Evolutionary conservation across 2,888 invertebrate genomes (phyloP).

Genomic region (Neoascia interrupta): DNA sequence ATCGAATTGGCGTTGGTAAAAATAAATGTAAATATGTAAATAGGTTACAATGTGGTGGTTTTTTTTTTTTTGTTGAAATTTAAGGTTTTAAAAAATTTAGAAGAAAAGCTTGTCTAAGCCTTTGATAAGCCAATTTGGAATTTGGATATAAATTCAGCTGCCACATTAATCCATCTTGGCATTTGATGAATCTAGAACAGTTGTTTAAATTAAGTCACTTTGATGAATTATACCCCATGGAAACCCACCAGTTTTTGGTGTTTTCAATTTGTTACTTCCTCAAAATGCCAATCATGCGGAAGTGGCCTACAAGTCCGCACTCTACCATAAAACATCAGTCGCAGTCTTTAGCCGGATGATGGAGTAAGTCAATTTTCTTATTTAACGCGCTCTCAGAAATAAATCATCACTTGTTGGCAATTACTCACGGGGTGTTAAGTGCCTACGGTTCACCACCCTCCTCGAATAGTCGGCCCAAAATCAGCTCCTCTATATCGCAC

Average conservation of each 20-base stretch:
- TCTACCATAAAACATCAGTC: background rate
- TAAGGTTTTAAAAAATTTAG: too few relatives aligned
- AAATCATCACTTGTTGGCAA: constrained; percentile 67
- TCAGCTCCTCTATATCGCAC: constrained; percentile 37
- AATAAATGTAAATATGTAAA: too few relatives aligned
- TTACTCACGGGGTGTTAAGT: constrained; percentile 63
- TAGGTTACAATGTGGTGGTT: too few relatives aligned
- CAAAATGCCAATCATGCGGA: constrained; percentile 47
- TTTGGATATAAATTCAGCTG: too few relatives aligned
- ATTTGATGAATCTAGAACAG: constrained; percentile 14
- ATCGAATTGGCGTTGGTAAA: too few relatives aligned
- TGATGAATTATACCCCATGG: constrained; percentile 37
- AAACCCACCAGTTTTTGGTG: background rate
- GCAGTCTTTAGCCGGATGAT: constrained; percentile 27
- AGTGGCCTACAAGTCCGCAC: constrained; percentile 36
- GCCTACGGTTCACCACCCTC: constrained; percentile 6
- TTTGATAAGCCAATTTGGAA: too few relatives aligned
- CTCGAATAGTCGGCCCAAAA: background rate
- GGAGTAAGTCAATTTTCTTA: constrained; percentile 68
- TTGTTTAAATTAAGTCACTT: constrained; percentile 17
- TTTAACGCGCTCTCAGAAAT: constrained; percentile 62
- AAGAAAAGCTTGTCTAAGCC: too few relatives aligned
- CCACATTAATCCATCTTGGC: too few relatives aligned
- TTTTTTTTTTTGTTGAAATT: too few relatives aligned
- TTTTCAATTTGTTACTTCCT: constrained; percentile 38